A percentile compares a stretch with the other conserved stretches of the same genome.
Evolutionary conservation across 2,113 vertebrate species (phyloP).

Genomic region (Cyanocitta stelleri): DNA sequence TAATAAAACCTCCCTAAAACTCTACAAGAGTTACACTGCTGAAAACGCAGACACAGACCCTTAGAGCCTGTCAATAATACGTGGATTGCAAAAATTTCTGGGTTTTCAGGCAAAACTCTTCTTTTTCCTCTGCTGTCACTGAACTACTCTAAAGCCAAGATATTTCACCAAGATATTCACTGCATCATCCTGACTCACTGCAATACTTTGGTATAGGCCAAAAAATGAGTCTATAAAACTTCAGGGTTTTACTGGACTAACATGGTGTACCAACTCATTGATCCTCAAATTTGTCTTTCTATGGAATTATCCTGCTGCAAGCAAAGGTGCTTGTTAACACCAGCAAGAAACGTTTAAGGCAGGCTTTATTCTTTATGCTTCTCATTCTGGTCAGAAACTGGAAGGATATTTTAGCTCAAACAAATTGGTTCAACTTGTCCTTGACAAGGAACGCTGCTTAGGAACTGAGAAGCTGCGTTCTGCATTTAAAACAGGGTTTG

Average conservation of each 20-base stretch:
- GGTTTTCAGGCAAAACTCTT: not conserved
- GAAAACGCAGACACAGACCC: not conserved
- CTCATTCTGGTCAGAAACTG: not conserved
- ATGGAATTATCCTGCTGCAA: not conserved
- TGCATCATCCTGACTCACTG: not conserved
- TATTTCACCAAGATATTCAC: not conserved
- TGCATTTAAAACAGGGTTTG: constrained; percentile 1
- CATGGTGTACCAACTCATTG: rapidly evolving
- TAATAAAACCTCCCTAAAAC: not conserved
- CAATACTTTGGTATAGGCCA: not conserved
- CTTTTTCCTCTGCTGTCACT: not conserved
- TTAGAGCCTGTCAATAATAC: not conserved
- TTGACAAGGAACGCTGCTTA: not conserved
- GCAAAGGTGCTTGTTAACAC: not conserved
- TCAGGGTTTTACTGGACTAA: not conserved
- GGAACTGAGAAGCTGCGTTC: not conserved
- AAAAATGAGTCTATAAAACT: not conserved
- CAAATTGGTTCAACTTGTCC: not conserved
- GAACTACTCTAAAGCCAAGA: not conserved
- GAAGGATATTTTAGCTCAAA: not conserved
- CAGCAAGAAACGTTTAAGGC: not conserved
- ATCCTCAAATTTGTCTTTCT: not conserved
- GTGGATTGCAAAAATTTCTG: not conserved
- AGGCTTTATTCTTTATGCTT: not conserved
- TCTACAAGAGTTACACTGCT: not conserved